Percentiles rank a stretch among this genome's conserved stretches.
Conservation (phyloP, 1,140 invertebrate species). For the Delia radicum region DNA sequence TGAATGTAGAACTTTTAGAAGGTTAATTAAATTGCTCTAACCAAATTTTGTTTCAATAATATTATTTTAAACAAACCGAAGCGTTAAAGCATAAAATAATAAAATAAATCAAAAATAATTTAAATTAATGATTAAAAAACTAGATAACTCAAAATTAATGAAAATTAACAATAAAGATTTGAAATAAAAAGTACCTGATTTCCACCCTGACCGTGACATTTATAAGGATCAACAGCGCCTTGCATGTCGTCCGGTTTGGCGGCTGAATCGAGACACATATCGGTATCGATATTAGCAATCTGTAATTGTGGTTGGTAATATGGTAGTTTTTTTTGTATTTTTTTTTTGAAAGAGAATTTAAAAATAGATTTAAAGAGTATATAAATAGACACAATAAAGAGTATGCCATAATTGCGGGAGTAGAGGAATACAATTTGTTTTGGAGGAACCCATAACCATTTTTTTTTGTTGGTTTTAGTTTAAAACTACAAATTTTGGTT, state of each 20-base stretch:
- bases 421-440: neutral
- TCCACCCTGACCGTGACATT: slow-evolving; percentile 89
- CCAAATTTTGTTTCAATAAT: too few relatives aligned
- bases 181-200: slow-evolving; percentile 79
- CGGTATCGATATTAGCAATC: slow-evolving; percentile 73
- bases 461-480: neutral
- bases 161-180: slow-evolving; percentile 16
- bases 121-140: too few relatives aligned
- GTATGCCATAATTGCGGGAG: neutral
- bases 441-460: neutral
- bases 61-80: too few relatives aligned
- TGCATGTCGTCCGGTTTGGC: slow-evolving; percentile 78
- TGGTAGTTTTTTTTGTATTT: neutral
- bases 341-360: neutral
- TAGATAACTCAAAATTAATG: neutral
- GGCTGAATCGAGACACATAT: slow-evolving; percentile 83
- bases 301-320: slow-evolving; percentile 56
- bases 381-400: neutral
- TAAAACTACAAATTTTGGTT: slow-evolving; percentile 12
- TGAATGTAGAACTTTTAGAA: too few relatives aligned
- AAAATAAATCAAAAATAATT: neutral
- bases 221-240: slow-evolving; percentile 80
- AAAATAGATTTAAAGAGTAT: neutral
- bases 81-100: neutral
- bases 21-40: too few relatives aligned